A percentile compares a stretch with the other conserved stretches of the same genome.
phyloP scores from a whole-genome alignment of 2,888 invertebrate genomes.

The Chironomus tentans region DNA sequence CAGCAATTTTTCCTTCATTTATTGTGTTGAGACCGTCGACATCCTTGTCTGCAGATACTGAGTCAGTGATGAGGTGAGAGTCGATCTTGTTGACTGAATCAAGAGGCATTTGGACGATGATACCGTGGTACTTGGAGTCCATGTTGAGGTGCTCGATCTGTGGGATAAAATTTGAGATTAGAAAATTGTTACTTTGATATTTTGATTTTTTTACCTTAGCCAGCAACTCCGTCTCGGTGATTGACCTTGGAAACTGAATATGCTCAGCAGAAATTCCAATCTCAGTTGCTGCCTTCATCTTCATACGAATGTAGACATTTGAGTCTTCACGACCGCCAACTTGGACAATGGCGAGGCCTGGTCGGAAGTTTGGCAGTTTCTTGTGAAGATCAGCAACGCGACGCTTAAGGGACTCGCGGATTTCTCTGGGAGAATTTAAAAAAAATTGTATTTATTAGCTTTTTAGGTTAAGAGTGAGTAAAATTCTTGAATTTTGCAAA shows the following conservation, averaged over 20 bases:
- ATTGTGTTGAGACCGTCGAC: conserved; percentile 89
- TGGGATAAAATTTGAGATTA: background rate
- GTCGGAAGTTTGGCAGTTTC: conserved; percentile 53
- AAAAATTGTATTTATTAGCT: too few relatives aligned
- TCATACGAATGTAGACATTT: conserved; percentile 96
- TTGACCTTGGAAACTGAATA: conserved; percentile 66
- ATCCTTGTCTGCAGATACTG: conserved; percentile 83
- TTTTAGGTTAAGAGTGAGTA: too few relatives aligned
- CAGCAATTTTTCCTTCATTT: conserved; percentile 86
- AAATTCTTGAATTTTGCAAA: too few relatives aligned
- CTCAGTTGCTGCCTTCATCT: conserved; percentile 82
- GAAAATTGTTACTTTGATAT: background rate
- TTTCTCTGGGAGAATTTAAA: conserved; percentile 54
- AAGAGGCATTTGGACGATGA: conserved; percentile 94
- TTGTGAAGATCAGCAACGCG: conserved; percentile 54
- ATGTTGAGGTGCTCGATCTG: conserved; percentile 47
- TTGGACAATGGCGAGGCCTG: conserved; percentile 85
- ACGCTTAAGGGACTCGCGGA: conserved; percentile 56
- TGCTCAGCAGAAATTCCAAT: conserved; percentile 81
- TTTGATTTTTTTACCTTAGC: conserved; percentile 34
- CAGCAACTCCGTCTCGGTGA: conserved; percentile 61
- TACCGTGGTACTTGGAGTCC: conserved; percentile 80
- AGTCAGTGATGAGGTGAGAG: conserved; percentile 75
- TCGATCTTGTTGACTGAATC: conserved; percentile 77
- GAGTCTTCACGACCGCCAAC: conserved; percentile 96